Evolutionary conservation across 2,888 invertebrate species (phyloP).

Genomic region (Hydropsyche betteni): DNA sequence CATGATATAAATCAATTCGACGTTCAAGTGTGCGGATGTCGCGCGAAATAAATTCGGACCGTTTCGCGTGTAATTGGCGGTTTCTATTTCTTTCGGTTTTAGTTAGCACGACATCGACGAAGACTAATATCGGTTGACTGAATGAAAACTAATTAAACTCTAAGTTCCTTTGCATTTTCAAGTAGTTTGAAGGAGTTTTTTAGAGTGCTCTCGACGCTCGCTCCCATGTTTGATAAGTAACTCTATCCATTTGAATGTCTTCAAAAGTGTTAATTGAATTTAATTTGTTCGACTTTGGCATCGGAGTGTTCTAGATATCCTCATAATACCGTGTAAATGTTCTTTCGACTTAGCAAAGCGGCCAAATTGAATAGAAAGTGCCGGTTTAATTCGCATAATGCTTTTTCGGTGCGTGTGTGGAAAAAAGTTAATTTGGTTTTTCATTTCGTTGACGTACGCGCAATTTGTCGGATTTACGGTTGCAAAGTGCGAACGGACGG

Average conservation of each 20-base stretch:
- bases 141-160: slow-evolving; percentile 37
- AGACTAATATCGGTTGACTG: slow-evolving; percentile 9
- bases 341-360: not conserved
- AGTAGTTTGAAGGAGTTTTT: slow-evolving; percentile 23
- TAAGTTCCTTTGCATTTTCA: slow-evolving; percentile 33
- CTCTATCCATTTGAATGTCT: slow-evolving; percentile 16
- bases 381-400: no score
- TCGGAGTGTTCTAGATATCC: no score
- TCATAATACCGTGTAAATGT: not conserved
- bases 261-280: slow-evolving; percentile 28
- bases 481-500: slow-evolving; percentile 9
- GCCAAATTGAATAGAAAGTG: no score
- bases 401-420: no score
- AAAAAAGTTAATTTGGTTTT: no score
- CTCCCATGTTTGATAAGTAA: slow-evolving; percentile 30
- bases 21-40: no score
- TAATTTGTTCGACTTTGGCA: slow-evolving; percentile 7
- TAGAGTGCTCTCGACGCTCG: slow-evolving; percentile 17
- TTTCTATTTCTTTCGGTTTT: no score
- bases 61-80: not conserved
- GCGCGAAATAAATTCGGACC: not conserved
- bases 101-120: not conserved
- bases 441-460: no score
- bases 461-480: not conserved
- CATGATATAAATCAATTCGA: no score